Conservation (phyloP, 2,113 vertebrate species). For the Ranitomeya variabilis region DNA sequence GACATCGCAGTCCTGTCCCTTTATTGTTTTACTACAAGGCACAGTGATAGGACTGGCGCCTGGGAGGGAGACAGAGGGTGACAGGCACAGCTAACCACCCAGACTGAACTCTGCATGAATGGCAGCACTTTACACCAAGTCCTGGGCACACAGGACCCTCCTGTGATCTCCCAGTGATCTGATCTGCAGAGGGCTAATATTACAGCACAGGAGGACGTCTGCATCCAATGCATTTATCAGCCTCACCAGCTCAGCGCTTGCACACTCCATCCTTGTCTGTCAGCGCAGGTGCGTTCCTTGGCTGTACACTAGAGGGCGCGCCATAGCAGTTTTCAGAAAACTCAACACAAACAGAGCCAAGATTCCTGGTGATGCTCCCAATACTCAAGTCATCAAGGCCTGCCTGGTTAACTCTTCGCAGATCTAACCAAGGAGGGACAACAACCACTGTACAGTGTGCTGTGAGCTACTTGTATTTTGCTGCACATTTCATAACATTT, state of each 20-base stretch:
- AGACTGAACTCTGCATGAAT: neutral
- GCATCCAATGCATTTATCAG: neutral
- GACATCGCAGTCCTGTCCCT: constrained; percentile 46
- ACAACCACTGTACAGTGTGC: neutral
- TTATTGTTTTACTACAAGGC: constrained; percentile 33
- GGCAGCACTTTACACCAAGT: neutral
- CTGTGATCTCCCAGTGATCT: neutral
- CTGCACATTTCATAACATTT: too few species aligned
- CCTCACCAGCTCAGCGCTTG: neutral
- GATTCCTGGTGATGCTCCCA: neutral
- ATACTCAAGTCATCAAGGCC: neutral
- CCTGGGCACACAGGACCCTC: neutral
- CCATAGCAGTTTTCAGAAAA: neutral
- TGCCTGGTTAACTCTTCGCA: neutral
- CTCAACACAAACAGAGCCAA: too few species aligned
- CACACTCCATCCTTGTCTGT: neutral
- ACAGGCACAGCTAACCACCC: neutral
- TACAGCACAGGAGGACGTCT: neutral
- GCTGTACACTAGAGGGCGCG: neutral
- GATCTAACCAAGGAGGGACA: neutral
- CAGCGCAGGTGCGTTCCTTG: neutral
- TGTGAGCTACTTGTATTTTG: too few species aligned
- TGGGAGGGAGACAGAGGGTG: constrained; percentile 8
- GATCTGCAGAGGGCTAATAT: neutral
- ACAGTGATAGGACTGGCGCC: constrained; percentile 45